A percentile compares a stretch with the other conserved stretches of the same genome.
Conservation (phyloP, 2,888 invertebrate species). For the Pseudococcus jackbeardsleyi region DNA sequence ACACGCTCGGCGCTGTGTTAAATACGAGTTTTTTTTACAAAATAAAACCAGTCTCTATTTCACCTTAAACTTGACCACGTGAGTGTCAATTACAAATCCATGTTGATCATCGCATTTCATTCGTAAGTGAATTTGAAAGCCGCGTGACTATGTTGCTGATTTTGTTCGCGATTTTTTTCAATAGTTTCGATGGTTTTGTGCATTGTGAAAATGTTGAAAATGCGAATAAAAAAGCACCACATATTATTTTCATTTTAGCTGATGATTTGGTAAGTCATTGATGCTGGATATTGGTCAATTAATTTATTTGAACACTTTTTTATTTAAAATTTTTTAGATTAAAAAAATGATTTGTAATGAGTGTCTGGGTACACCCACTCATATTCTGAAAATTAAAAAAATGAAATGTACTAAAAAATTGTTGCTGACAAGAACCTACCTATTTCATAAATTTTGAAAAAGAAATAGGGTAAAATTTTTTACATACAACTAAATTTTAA, state of each 20-base stretch:
- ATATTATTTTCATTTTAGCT: slow-evolving; percentile 74
- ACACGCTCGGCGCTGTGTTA: neutral
- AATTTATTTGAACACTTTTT: neutral
- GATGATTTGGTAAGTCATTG: slow-evolving; percentile 73
- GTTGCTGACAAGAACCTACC: too few relatives aligned
- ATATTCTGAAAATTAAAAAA: too few relatives aligned
- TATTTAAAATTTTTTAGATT: neutral
- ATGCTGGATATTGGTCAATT: neutral
- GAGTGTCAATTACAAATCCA: slow-evolving; percentile 46
- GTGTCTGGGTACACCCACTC: too few relatives aligned
- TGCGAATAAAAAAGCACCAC: slow-evolving; percentile 68
- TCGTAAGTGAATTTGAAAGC: neutral
- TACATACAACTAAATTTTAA: too few relatives aligned
- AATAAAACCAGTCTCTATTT: slow-evolving; percentile 48
- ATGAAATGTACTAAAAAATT: too few relatives aligned
- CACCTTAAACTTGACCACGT: slow-evolving; percentile 55
- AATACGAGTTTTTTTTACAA: slow-evolving; percentile 28
- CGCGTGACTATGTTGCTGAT: neutral
- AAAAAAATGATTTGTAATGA: neutral
- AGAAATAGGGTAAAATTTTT: too few relatives aligned
- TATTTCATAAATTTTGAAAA: too few relatives aligned
- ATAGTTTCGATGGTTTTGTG: neutral
- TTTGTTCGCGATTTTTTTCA: slow-evolving; percentile 50
- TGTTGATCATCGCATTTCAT: slow-evolving; percentile 18
- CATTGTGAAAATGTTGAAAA: slow-evolving; percentile 18